Evolutionary conservation across 1,140 invertebrate genomes (phyloP), one percentile per base, ranked within the genome.

Genomic region (Apocrypta bakeri): DNA sequence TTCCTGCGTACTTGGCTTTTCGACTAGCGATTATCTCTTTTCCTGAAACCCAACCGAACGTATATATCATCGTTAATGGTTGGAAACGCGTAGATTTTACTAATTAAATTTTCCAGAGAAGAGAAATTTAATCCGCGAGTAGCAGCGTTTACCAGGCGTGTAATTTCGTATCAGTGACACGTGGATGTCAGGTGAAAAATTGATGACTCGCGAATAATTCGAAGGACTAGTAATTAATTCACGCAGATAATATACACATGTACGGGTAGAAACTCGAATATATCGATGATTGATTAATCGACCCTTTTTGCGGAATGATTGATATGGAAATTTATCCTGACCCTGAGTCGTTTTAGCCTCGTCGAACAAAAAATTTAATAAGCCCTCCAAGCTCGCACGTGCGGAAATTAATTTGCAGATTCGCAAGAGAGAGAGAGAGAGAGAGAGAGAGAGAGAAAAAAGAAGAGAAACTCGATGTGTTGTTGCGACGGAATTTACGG

Each of bases 31-130:
- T 17, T 4, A 0, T 37, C 33, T 37, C 33, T 37, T 2, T 37
- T 37, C 33, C 3, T 9, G 33, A 9, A 9, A 37, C 33, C 3
- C 33, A 37, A 9, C 33, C 9, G 33, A 37, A 9, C n/a, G 33
- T 4, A 9, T 2, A 37, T 2, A 2, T 37, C 33, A 69, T 56
- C 78, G 48, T 72, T 79, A 79, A 79, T 79, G 78, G 68, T 37
- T 25, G 7, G 9, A 37, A 9, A 9, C 33, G 33, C 24, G 48
- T 29, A 31, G 48, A 61, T 79, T 71, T 72, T 1, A 68, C 25
- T 79, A 79, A 79, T 79, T 79, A 68, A 79, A 79, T 56, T 79
- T 79, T 64, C 61, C 42, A 17, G 12, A 42, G 27, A 56, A 7
- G 11, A 27, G n/a, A 79, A 79, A 79, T 79, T 61, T 29, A 79